Evolutionary conservation across 2,113 vertebrate genomes (phyloP).

Genomic region (Struthio camelus): DNA sequence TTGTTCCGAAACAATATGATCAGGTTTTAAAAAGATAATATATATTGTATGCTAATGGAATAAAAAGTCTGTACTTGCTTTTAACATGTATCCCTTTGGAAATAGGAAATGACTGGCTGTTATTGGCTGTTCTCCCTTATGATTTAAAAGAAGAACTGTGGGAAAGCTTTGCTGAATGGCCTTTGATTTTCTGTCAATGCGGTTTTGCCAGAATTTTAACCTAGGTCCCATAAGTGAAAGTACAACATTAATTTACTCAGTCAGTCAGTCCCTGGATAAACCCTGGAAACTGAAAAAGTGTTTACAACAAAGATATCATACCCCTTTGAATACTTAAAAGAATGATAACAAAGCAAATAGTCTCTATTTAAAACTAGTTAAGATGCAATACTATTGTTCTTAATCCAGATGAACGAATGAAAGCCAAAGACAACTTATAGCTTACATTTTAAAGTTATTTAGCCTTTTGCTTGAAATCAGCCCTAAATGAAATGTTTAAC

Average conservation of each 20-base stretch:
- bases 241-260: constrained; percentile 44
- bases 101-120: constrained; percentile 42
- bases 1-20: constrained; percentile 26
- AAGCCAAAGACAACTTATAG: constrained; percentile 38
- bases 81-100: not conserved
- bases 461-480: constrained; percentile 64
- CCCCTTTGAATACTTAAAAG: constrained; percentile 47
- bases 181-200: constrained; percentile 65
- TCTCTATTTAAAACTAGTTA: constrained; percentile 21
- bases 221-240: constrained; percentile 9
- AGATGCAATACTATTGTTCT: not conserved
- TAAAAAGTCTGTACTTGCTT: constrained; percentile 37
- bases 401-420: constrained; percentile 24
- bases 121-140: constrained; percentile 44
- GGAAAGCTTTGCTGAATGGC: constrained; percentile 51
- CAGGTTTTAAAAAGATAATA: constrained; percentile 38
- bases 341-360: constrained; percentile 44
- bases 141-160: constrained; percentile 41
- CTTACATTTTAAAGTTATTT: constrained; percentile 71
- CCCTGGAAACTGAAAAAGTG: constrained; percentile 30
- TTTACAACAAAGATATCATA: constrained; percentile 53
- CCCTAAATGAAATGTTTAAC: constrained; percentile 82
- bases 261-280: constrained; percentile 37
- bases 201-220: constrained; percentile 63
- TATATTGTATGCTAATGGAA: constrained; percentile 18